These are phyloP conservation scores for Hormaphis cornu DNA, from an alignment of 1,140 invertebrate species.

Conservation along the genomic window DNA sequence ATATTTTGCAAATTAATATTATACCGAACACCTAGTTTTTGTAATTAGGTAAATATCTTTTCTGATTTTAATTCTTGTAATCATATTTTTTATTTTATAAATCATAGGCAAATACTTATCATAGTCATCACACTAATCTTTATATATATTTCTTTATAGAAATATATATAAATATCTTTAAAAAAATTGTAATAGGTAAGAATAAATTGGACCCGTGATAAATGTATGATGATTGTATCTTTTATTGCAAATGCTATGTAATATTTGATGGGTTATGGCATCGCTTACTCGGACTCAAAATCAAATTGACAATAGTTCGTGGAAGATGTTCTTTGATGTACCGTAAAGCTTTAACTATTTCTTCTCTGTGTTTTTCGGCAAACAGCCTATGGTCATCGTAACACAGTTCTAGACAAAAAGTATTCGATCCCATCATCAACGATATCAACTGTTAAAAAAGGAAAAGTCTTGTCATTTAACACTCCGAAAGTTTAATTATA, in stretches of 20 bases:
- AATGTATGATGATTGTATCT: too few species aligned
- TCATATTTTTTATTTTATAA: too few species aligned
- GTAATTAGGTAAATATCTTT: too few species aligned
- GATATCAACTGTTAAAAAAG: conserved; percentile 51
- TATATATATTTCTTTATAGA: too few species aligned
- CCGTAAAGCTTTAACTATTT: conserved; percentile 56
- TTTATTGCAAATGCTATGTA: neutral
- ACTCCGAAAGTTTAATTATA: neutral
- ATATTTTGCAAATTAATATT: too few species aligned
- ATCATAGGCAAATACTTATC: too few species aligned
- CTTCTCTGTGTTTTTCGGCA: conserved; percentile 48
- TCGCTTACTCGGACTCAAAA: conserved; percentile 60
- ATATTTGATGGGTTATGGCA: neutral
- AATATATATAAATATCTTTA: too few species aligned
- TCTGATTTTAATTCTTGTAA: too few species aligned
- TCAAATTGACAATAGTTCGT: conserved; percentile 63
- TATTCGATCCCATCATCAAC: conserved; percentile 72
- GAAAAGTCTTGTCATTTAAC: neutral
- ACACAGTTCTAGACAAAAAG: conserved; percentile 70
- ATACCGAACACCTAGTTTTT: too few species aligned
- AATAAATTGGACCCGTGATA: too few species aligned
- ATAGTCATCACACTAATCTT: too few species aligned
- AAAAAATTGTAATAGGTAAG: too few species aligned
- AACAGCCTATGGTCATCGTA: conserved; percentile 49
- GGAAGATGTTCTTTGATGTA: conserved; percentile 57